Evolutionary conservation across 2,888 invertebrate species (phyloP).

Genomic region (Aporophyla nigra): DNA sequence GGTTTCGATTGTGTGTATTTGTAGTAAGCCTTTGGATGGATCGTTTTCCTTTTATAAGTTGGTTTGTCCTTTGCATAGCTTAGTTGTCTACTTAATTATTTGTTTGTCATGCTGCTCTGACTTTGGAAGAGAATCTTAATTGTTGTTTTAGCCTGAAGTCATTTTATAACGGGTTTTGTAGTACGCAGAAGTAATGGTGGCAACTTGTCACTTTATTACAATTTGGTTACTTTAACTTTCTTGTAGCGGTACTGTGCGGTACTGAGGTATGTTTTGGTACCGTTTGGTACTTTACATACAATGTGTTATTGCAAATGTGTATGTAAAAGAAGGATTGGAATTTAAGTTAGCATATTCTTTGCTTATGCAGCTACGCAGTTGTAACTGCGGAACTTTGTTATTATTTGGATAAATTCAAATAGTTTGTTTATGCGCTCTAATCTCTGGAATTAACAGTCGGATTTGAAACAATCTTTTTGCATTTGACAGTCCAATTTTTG

Average conservation of each 20-base stretch:
- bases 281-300: conserved; percentile 56
- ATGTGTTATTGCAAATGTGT: conserved; percentile 25
- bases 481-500: too few relatives aligned
- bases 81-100: conserved; percentile 7
- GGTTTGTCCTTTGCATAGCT: conserved; percentile 33
- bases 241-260: conserved; percentile 34
- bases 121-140: conserved; percentile 24
- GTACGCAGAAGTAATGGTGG: conserved; percentile 14
- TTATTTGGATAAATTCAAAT: too few relatives aligned
- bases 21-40: conserved; percentile 35
- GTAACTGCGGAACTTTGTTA: background rate
- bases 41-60: conserved; percentile 22
- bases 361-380: background rate
- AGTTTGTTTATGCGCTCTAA: too few relatives aligned
- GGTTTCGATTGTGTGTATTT: conserved; percentile 31
- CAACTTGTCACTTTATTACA: conserved; percentile 1
- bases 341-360: conserved; percentile 7
- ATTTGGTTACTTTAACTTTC: conserved; percentile 25
- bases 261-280: conserved; percentile 38
- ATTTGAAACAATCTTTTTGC: too few relatives aligned
- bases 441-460: too few relatives aligned
- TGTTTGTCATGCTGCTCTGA: conserved; percentile 16
- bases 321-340: conserved; percentile 27
- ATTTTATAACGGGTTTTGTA: conserved; percentile 39
- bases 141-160: conserved; percentile 4